A percentile compares a stretch with the other conserved stretches of the same genome.
Conservation (phyloP, 2,113 vertebrate genomes). For the Pluvianellus socialis region DNA sequence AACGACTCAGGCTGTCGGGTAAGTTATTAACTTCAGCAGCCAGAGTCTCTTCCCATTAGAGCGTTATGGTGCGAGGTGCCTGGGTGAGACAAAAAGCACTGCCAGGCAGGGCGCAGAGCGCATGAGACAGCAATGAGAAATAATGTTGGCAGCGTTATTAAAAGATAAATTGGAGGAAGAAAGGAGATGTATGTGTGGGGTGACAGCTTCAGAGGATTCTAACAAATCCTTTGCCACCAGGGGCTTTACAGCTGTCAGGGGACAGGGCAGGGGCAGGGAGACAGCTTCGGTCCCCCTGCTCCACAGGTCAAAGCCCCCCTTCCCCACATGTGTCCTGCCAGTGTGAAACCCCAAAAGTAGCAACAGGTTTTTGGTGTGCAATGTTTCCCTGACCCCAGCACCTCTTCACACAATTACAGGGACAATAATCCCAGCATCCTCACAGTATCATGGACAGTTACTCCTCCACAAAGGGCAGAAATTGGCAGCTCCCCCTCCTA, state of each 20-base stretch:
- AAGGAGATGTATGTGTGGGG: neutral
- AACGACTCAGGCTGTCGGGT: neutral
- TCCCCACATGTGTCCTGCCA: neutral
- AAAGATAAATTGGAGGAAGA: neutral
- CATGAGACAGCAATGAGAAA: neutral
- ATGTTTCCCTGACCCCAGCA: neutral
- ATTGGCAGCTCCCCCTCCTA: neutral
- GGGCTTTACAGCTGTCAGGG: neutral
- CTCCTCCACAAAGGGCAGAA: neutral
- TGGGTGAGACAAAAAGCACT: neutral
- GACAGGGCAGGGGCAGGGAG: neutral
- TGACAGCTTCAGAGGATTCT: neutral
- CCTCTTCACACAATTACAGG: neutral
- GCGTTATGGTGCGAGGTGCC: neutral
- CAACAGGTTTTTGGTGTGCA: neutral
- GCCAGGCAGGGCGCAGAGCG: neutral
- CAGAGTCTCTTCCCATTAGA: slow-evolving; percentile 21
- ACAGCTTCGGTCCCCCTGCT: neutral
- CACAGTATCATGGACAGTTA: neutral
- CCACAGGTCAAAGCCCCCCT: neutral
- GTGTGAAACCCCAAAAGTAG: neutral
- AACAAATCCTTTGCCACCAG: neutral
- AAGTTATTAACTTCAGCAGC: neutral
- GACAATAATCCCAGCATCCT: neutral
- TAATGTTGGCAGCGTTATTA: neutral